These are phyloP conservation scores for Lophochroa leadbeateri DNA, from an alignment of 2,113 vertebrate species.

Conservation along the genomic window DNA sequence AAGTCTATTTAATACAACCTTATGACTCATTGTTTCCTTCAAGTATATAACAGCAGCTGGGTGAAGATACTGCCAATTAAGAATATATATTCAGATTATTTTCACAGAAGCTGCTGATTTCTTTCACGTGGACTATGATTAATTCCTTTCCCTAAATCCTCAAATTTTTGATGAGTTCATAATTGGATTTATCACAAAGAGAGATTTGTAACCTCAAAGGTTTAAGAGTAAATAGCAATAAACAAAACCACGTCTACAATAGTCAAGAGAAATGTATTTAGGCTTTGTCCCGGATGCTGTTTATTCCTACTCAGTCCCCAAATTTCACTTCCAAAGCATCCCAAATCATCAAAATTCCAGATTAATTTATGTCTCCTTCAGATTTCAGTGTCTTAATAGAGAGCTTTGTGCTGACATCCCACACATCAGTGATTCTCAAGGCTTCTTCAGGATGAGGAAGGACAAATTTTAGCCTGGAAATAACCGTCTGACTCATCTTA, in stretches of 20 bases:
- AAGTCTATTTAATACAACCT: background rate
- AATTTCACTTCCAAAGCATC: background rate
- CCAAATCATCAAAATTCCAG: background rate
- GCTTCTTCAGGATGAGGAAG: background rate
- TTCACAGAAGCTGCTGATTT: constrained; percentile 59
- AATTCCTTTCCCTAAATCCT: constrained; percentile 47
- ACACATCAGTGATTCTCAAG: background rate
- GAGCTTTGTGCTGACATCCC: background rate
- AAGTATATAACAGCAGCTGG: background rate
- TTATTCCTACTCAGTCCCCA: background rate
- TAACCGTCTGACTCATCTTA: background rate
- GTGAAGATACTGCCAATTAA: background rate
- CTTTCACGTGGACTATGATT: constrained; percentile 55
- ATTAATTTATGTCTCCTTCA: background rate
- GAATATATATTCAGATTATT: constrained; percentile 15
- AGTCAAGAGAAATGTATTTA: background rate
- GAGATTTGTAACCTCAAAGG: constrained; percentile 35
- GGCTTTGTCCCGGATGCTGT: background rate
- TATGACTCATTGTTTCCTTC: constrained; percentile 3
- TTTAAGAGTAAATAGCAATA: background rate
- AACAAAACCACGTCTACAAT: background rate
- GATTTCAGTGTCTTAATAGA: background rate
- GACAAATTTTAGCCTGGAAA: constrained; percentile 29
- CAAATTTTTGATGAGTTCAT: constrained; percentile 38
- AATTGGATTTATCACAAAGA: constrained; percentile 53